Percentiles rank a stretch among this genome's conserved stretches.
These are phyloP conservation scores for Bergia sp. DNA, from an alignment of 92 coral and sea anemone species.

Conservation along the genomic window DNA sequence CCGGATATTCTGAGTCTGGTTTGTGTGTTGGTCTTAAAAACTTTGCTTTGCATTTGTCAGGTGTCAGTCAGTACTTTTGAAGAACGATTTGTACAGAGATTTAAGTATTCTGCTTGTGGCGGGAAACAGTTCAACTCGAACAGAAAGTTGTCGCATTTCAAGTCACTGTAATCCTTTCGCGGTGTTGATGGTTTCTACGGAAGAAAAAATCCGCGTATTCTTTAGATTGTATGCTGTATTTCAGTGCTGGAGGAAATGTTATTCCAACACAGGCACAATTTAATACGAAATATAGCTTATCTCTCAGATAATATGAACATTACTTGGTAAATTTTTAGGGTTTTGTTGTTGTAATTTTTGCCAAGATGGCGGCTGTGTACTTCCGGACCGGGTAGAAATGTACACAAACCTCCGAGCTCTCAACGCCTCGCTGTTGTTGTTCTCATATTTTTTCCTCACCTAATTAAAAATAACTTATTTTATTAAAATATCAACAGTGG, in stretches of 20 bases:
- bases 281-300: neutral
- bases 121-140: conserved; percentile 18
- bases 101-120: neutral
- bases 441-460: conserved; percentile 3
- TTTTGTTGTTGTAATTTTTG: neutral
- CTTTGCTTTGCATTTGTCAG: conserved; percentile 9
- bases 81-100: neutral
- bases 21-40: neutral
- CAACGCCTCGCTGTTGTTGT: conserved; percentile 8
- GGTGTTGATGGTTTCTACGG: neutral
- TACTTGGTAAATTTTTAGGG: neutral
- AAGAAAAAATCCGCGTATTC: conserved; percentile 1
- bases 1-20: conserved; percentile 26
- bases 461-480: neutral
- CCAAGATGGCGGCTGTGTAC: conserved; percentile 71
- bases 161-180: neutral
- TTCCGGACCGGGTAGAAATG: conserved; percentile 64
- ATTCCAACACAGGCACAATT: neutral
- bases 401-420: conserved; percentile 18
- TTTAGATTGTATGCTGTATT: neutral
- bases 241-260: neutral
- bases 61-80: neutral
- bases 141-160: neutral
- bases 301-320: neutral
- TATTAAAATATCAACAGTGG: neutral